Base-by-base conservation (phyloP, 1,140 invertebrate species). In the Meloidogyne exigua region DNA sequence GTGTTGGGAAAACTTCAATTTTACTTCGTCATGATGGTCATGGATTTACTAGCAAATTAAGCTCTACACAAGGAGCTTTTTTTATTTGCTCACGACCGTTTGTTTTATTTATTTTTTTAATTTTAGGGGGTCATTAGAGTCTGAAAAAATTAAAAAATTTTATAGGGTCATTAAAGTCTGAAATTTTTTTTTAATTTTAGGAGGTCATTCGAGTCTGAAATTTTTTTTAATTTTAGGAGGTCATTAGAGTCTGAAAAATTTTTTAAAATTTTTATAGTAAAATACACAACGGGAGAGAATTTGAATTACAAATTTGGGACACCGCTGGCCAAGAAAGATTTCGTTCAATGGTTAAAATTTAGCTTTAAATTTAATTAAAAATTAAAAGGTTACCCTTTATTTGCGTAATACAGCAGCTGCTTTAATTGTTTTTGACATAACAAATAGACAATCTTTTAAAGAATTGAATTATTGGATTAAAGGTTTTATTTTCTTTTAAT, bases 381-480 rank as follows among this genome's bases (percentile, higher is more conserved):
- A 18, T 44, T 26, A 39, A 25, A 28, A 79, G 77, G 70, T 81
- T 39, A 80, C 74, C 13, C 49, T 81, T 18, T 81, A 80, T 69
- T 42, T 81, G n/a, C 91, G 96, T 84, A 96, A 98, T 90, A 97
- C 95, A 10, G 97, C 95, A 25, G 96, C 98, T 76, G 96, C 96
- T 81, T 95, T 99, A 81, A 95, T 99, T 83, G 96, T 98, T 70
- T 98, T 98, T 90, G 96, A 99, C 90, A 98, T 98, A 84, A 98
- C 96, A 82, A 97, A 94, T 95, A 42, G 76, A 9, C 42, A 83
- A 12, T 75, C 80, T 15, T 82, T 82, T 73, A 28, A 62, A 32
- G 62, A 83, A 44, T 49, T 82, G 21, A 49, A 63, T 23, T 21
- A 2, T 21, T 82, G 80, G 80, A 63, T 82, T 32, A 80, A 72